phyloP scores from a whole-genome alignment of 2,113 vertebrate genomes.

The Rhinopomastus cyanomelas region DNA sequence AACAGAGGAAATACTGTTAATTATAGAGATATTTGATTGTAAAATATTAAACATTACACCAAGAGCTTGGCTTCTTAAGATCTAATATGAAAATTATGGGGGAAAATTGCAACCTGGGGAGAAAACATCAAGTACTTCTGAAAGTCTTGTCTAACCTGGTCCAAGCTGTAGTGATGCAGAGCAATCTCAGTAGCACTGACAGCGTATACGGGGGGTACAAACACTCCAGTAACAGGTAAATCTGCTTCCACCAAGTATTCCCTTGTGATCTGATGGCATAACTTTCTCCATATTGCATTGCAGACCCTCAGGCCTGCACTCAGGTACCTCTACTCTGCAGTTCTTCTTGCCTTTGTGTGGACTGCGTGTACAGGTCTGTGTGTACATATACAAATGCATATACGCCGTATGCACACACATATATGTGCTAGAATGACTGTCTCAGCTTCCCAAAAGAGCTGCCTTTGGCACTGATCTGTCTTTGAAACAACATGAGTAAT shows the following conservation, averaged over 20 bases:
- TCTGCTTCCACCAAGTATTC: not conserved
- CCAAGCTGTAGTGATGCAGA: not conserved
- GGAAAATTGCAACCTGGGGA: not conserved
- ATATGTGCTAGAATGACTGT: not conserved
- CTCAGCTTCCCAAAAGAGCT: not conserved
- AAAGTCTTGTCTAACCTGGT: not conserved
- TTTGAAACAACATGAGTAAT: not conserved
- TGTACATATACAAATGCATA: no score
- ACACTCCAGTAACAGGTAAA: fast-evolving
- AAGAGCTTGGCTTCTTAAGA: not conserved
- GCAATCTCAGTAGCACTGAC: fast-evolving
- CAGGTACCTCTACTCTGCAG: not conserved
- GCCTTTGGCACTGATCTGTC: not conserved
- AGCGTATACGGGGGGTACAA: not conserved
- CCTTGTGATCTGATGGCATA: not conserved
- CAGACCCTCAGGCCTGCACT: not conserved
- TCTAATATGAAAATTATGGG: not conserved
- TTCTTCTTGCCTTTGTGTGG: not conserved
- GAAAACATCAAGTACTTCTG: not conserved
- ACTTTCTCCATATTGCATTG: not conserved
- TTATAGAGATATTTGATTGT: not conserved
- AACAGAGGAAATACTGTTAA: not conserved
- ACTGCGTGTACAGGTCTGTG: fast-evolving
- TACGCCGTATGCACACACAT: fast-evolving
- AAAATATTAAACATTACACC: not conserved